Evolutionary conservation across 1,140 invertebrate genomes (phyloP).

Genomic region (Eciton burchellii): DNA sequence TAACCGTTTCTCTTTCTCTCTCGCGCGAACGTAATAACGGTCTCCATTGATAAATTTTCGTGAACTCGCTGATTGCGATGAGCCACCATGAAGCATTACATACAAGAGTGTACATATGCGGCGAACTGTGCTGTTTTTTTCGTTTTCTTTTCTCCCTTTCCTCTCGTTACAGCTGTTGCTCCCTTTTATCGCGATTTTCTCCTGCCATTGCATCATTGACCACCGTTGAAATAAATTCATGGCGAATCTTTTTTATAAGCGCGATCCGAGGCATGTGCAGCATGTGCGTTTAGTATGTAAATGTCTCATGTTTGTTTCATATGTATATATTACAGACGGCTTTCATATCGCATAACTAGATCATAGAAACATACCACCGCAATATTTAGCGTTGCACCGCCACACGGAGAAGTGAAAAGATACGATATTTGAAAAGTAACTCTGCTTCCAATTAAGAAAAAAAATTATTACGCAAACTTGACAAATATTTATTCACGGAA

Average conservation of each 20-base stretch:
- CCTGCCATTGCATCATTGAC: background rate
- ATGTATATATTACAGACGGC: background rate
- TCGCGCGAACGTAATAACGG: slow-evolving; percentile 44
- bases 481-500: background rate
- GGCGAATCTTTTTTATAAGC: background rate
- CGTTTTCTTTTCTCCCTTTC: slow-evolving; percentile 9
- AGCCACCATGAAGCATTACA: slow-evolving; percentile 16
- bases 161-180: slow-evolving; percentile 35
- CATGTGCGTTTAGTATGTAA: background rate
- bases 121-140: no score
- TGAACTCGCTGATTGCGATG: background rate
- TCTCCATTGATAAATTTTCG: slow-evolving; percentile 67
- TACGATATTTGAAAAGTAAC: background rate
- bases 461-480: background rate
- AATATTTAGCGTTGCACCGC: background rate
- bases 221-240: background rate
- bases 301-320: background rate
- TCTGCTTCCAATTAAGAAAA: background rate
- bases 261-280: background rate
- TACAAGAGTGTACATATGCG: slow-evolving; percentile 3
- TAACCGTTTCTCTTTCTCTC: background rate
- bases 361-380: background rate
- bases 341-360: slow-evolving; percentile 13
- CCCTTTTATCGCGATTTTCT: slow-evolving; percentile 16
- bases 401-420: background rate